These are phyloP conservation scores for Sinotaia quadrata DNA, from an alignment of 2,888 invertebrate species.

Conservation along the genomic window DNA sequence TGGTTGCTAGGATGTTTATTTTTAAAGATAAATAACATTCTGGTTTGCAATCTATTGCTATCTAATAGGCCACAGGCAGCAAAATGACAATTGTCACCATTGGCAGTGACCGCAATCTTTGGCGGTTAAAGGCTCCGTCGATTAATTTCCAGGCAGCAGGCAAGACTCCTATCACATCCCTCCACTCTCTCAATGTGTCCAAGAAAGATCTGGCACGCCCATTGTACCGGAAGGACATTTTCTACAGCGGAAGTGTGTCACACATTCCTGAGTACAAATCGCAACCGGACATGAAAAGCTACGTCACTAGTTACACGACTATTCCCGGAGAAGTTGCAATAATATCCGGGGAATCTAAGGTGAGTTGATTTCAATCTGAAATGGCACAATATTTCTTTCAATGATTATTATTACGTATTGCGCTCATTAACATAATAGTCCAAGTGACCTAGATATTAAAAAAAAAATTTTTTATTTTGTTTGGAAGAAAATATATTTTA, in stretches of 20 bases:
- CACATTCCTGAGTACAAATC: conserved; percentile 89
- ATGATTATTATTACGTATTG: neutral
- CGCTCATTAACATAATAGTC: too few relatives aligned
- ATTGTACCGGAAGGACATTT: conserved; percentile 94
- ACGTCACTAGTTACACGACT: conserved; percentile 91
- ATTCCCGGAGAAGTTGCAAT: conserved; percentile 76
- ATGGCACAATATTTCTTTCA: conserved; percentile 19
- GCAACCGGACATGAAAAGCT: conserved; percentile 90
- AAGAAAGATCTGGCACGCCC: conserved; percentile 77
- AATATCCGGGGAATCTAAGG: conserved; percentile 7
- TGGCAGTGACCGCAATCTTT: conserved; percentile 33
- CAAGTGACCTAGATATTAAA: too few relatives aligned
- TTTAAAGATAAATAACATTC: too few relatives aligned
- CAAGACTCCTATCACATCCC: neutral
- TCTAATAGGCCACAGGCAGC: conserved; percentile 7
- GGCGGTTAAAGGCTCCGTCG: conserved; percentile 23
- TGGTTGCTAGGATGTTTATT: too few relatives aligned
- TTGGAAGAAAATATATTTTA: too few relatives aligned
- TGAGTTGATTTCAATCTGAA: too few relatives aligned
- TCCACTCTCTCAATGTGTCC: conserved; percentile 38
- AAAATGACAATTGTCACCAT: conserved; percentile 22
- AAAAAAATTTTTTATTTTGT: too few relatives aligned
- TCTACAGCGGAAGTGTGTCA: conserved; percentile 95
- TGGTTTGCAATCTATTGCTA: too few relatives aligned
- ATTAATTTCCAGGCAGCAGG: neutral